Evolutionary conservation across 1,140 invertebrate species (phyloP).

Genomic region (Drosophila sp.): DNA sequence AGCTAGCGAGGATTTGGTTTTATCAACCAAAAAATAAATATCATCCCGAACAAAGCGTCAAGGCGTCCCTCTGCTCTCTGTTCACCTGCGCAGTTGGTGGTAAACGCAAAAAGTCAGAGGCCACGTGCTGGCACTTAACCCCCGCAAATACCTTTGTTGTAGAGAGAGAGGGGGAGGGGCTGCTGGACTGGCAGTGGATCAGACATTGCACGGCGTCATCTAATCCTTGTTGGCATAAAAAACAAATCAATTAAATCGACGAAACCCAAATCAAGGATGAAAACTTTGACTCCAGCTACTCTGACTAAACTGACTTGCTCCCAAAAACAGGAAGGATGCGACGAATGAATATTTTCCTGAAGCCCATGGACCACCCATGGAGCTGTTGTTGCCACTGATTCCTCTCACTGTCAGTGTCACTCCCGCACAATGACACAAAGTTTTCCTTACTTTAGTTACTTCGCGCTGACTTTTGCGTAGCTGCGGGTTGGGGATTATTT

Average conservation of each 20-base stretch:
- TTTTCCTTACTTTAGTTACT: slow-evolving; percentile 14
- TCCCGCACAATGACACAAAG: slow-evolving; percentile 15
- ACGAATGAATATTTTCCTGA: slow-evolving; percentile 82
- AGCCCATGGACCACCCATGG: slow-evolving; percentile 49
- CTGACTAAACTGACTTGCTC: slow-evolving; percentile 24
- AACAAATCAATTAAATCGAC: slow-evolving; percentile 83
- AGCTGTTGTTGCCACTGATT: slow-evolving; percentile 50
- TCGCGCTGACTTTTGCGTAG: slow-evolving; percentile 51
- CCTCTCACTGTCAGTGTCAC: neutral
- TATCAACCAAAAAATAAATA: slow-evolving; percentile 6
- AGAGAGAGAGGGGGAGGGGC: neutral
- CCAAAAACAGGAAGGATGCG: slow-evolving; percentile 74
- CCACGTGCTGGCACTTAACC: slow-evolving; percentile 77
- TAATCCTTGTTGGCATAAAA: slow-evolving; percentile 83
- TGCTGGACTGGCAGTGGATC: neutral
- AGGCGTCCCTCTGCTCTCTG: slow-evolving; percentile 30
- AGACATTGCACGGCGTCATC: slow-evolving; percentile 57
- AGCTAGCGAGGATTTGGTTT: slow-evolving; percentile 21
- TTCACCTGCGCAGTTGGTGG: slow-evolving; percentile 81
- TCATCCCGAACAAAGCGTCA: slow-evolving; percentile 20
- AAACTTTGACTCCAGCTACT: slow-evolving; percentile 30
- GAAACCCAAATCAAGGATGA: slow-evolving; percentile 55
- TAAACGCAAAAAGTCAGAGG: slow-evolving; percentile 62
- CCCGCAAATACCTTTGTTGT: slow-evolving; percentile 5
- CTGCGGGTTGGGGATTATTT: slow-evolving; percentile 70